Base-by-base conservation (phyloP, 2,888 invertebrate species). In the Aspidiotus destructor region DNA sequence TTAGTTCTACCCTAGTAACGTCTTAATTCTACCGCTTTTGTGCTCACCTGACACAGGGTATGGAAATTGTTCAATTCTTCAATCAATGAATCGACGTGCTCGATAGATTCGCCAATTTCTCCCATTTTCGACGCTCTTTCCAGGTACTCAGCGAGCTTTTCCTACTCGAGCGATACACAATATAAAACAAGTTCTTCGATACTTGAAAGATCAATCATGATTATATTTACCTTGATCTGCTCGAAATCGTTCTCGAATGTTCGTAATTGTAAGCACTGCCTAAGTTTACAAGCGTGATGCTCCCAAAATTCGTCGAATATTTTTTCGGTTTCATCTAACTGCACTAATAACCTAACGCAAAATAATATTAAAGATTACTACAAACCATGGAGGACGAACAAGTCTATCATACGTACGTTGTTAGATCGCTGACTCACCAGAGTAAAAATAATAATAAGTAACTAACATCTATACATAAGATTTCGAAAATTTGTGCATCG, bases 271-370 rank as follows among this genome's bases (percentile, higher is more conserved):
- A 97, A 81, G 80, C 94, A 95, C 77, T 94, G 91, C 75, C 89
- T 86, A 76, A 97, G 81, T 75, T 92, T 88, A 70, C 86, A 86
- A 74, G 92, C 91, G 81, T 97, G 96, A 75, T 88, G 87, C 69
- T 86, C 85, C 96, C 96, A 97, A 80, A 95, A 96, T 74, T 88
- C 87, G 78, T 94, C 93, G 78, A 98, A 96, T 72, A 92, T 90
- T 74, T 86, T 84, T 79, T 93, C 92, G 73, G 95, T 96, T 81
- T 95, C 95, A 78, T 94, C 94, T 76, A 95, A 80, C 80, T 95
- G 94, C 70, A 92, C 88, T 73, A 96, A 80, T 76, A 94, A 83
- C 79, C 95, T 91, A 80, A 74, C 5, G 82, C n/a, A 70, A 8
- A 54, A 15, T 17, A n/a, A 54, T 28, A 28, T 28, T 28, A 28